phyloP scores from a whole-genome alignment of 2,113 vertebrate genomes.

The Erythrolamprus reginae region DNA sequence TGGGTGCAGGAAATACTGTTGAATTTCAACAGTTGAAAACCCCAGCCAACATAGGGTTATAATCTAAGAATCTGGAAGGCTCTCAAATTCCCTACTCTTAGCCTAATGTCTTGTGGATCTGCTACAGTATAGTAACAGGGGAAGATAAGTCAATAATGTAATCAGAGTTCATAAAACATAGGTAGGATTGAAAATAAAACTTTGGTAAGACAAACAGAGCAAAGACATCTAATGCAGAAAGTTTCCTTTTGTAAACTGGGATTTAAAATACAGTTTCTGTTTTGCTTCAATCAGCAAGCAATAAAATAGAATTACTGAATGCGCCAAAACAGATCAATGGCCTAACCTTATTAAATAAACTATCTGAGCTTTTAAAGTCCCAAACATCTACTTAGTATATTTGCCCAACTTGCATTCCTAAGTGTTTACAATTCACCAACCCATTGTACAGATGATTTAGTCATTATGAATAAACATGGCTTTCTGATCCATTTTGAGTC shows the following conservation, averaged over 20 bases:
- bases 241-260: background rate
- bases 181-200: background rate
- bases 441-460: conserved; percentile 7
- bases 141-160: background rate
- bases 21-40: background rate
- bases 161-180: conserved; percentile 23
- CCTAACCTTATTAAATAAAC: conserved; percentile 17
- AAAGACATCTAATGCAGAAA: background rate
- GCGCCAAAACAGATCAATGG: conserved; percentile 21
- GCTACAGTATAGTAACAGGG: background rate
- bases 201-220: conserved; percentile 5
- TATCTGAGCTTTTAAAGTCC: conserved; percentile 1
- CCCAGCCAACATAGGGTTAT: background rate
- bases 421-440: background rate
- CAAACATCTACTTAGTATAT: background rate
- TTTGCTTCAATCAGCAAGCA: conserved; percentile 21
- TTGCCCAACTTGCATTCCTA: background rate
- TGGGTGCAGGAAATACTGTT: background rate
- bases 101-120: background rate
- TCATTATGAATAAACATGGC: conserved; percentile 9
- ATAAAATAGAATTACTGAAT: conserved; percentile 2
- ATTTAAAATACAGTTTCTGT: conserved; percentile 9
- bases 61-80: background rate
- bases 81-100: background rate
- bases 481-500: conserved; percentile 9